Base-by-base conservation (phyloP, 2,888 invertebrate genomes). In the Toxonevra muliebris region DNA sequence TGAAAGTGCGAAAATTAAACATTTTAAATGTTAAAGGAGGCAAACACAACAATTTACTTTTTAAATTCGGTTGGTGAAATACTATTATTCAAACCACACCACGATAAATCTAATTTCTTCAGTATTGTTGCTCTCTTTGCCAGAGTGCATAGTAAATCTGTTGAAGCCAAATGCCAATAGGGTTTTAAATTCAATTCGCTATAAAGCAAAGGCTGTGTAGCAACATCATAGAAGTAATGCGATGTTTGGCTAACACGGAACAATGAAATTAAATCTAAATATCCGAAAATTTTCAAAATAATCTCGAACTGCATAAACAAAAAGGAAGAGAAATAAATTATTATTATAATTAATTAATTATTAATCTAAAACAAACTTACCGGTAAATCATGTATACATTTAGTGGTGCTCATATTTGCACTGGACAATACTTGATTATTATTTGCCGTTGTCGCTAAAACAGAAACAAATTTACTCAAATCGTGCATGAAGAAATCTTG, bases 271-370 rank as follows among this genome's bases (percentile, higher is more conserved):
- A 95, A 87, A 81, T 96, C 95, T 76, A 96, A 87, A 82, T 92
- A 93, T 76, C 90, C 89, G 82, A 95, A 89, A 75, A 96, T 92
- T 72, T 91, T 89, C 59, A 94, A 86, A 63, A 95, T 88, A 3
- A 94, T 90, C 87, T 96, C 96, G 80, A 92, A 91, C 95, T 95
- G 85, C 17, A n/a, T n/a, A n/a, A n/a, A n/a, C n/a, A n/a, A n/a
- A n/a, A n/a, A n/a, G n/a, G n/a, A n/a, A n/a, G n/a, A n/a, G 89
- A 89, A 41, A 72, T 68, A 73, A 61, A 59, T 15, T 41, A 58
- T 20, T 40, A 19, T 53, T 13, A 61, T 50, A 45, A 17, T 20
- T 17, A 17, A n/a, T n/a, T n/a, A n/a, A n/a, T n/a, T n/a, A n/a
- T n/a, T n/a, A n/a, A n/a, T 10, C n/a, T 43, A 1, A 64, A 59